Conservation (phyloP, 64 coral and sea anemone species). For the Orbicella faveolata region DNA sequence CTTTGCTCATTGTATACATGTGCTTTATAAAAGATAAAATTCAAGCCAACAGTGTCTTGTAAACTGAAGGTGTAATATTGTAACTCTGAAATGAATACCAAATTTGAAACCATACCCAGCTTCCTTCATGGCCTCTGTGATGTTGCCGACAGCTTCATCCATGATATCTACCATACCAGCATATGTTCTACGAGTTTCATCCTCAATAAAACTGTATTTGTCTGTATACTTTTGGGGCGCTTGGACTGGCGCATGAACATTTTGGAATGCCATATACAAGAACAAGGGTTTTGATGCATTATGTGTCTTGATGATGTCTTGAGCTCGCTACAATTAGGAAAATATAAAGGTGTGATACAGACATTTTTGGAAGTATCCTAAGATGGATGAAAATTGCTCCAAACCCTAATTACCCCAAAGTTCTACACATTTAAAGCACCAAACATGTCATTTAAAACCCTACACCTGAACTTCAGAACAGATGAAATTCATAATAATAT, state of each 20-base stretch:
- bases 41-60: not conserved
- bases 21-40: not conserved
- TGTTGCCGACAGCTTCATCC: slow-evolving; percentile 35
- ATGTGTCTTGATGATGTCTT: slow-evolving; percentile 31
- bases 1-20: too few relatives aligned
- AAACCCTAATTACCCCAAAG: too few relatives aligned
- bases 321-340: slow-evolving; percentile 19
- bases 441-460: too few relatives aligned
- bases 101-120: not conserved
- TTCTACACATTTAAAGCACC: too few relatives aligned
- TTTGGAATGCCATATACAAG: slow-evolving; percentile 61
- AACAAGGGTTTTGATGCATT: slow-evolving; percentile 42
- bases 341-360: not conserved
- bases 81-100: not conserved
- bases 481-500: too few relatives aligned
- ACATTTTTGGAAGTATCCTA: not conserved
- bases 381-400: too few relatives aligned
- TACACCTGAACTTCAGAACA: too few relatives aligned
- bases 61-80: not conserved
- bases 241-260: slow-evolving; percentile 43
- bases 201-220: slow-evolving; percentile 46
- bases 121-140: slow-evolving; percentile 20
- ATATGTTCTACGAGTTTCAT: slow-evolving; percentile 31
- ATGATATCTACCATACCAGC: slow-evolving; percentile 30
- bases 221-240: slow-evolving; percentile 33